Percentiles rank a stretch among this genome's conserved stretches.
Conservation (phyloP, 1,140 invertebrate species). For the Ridgeia piscesae region DNA sequence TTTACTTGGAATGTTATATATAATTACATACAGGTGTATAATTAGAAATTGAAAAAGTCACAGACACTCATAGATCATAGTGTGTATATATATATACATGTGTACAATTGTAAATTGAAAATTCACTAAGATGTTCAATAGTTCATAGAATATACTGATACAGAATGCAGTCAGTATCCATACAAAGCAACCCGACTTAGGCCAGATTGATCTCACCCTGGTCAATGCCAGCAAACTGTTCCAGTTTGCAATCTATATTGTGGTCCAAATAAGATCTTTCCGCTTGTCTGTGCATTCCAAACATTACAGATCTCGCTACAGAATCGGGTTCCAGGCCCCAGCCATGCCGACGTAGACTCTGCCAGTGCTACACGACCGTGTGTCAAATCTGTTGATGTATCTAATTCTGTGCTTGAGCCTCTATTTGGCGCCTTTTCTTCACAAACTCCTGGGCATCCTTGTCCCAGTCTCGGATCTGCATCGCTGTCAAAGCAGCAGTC, state of each 20-base stretch:
- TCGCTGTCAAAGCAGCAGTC: background rate
- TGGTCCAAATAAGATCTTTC: background rate
- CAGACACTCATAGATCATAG: no score
- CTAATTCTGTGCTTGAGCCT: constrained; percentile 8
- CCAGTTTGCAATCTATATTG: background rate
- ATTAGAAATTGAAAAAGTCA: background rate
- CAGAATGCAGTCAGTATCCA: background rate
- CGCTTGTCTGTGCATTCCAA: no score
- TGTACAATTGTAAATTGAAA: background rate
- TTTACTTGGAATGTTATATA: background rate
- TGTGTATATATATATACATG: no score
- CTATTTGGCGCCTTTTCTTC: constrained; percentile 18
- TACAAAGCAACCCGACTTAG: background rate
- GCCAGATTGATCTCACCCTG: background rate
- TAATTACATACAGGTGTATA: background rate
- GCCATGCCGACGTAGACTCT: background rate
- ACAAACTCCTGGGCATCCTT: constrained; percentile 18
- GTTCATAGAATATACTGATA: background rate
- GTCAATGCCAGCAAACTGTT: background rate
- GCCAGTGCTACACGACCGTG: background rate
- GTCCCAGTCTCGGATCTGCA: constrained; percentile 14
- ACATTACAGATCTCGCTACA: no score
- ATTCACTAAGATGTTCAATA: background rate
- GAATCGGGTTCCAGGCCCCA: no score
- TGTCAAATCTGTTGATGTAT: background rate